phyloP scores from a whole-genome alignment of 1,140 invertebrate species.

The Leptinotarsa texana region DNA sequence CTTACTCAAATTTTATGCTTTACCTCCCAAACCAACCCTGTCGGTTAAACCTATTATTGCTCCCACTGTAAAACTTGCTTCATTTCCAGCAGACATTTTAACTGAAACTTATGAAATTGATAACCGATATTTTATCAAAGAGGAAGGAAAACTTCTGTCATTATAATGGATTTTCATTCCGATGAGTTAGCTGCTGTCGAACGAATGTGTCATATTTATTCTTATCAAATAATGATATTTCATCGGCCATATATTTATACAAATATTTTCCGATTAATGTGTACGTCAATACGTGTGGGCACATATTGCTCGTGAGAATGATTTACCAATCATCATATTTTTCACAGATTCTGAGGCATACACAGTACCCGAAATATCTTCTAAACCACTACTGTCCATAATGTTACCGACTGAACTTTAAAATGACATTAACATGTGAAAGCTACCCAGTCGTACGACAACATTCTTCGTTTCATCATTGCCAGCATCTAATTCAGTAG shows the following conservation, averaged over 20 bases:
- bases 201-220: not conserved
- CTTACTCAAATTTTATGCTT: too few species aligned
- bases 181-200: not conserved
- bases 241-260: slow-evolving; percentile 33
- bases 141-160: too few species aligned
- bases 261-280: slow-evolving; percentile 43
- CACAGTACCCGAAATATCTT: slow-evolving; percentile 35
- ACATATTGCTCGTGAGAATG: slow-evolving; percentile 50
- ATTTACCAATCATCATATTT: slow-evolving; percentile 53
- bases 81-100: too few species aligned
- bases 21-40: too few species aligned
- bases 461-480: slow-evolving; percentile 25
- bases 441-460: slow-evolving; percentile 43
- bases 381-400: slow-evolving; percentile 38
- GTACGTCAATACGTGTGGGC: slow-evolving; percentile 52
- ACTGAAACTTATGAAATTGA: too few species aligned
- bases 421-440: slow-evolving; percentile 50
- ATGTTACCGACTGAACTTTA: slow-evolving; percentile 33
- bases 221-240: not conserved
- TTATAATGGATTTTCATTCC: slow-evolving; percentile 29
- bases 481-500: slow-evolving; percentile 30
- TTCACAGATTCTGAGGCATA: slow-evolving; percentile 48
- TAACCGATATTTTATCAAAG: too few species aligned
- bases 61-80: too few species aligned
- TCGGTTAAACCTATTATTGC: too few species aligned